Base-by-base conservation (phyloP, 2,797 vertebrate genomes). In the Telmatherina bonti region DNA sequence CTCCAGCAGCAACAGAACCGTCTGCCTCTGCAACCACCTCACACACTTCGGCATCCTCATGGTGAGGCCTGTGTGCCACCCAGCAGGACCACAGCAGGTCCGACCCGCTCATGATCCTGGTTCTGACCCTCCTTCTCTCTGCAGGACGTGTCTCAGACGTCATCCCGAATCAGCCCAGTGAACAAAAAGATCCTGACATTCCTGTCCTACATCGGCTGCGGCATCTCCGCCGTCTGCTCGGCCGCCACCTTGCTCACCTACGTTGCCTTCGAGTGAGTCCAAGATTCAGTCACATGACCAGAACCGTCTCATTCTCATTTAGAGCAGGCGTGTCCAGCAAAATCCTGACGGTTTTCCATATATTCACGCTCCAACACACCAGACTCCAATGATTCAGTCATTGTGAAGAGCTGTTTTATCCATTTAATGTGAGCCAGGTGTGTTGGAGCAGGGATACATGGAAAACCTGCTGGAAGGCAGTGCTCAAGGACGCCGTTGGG, bases 171-270 rank as follows among this genome's bases (percentile, higher is more conserved):
- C 0, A 94, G 97, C 64, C 6, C 76, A 1, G 73, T 82, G 81
- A 96, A 97, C 84, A 95, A 87, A 10, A 94, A 84, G 85, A 90
- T 95, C 36, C 95, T 99, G 62, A 99, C 97, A 60, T 98, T 98
- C 77, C 95, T 99, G 88, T 96, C 95, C 29, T 97, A 99, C 85
- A 92, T 98, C 10, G 97, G 98, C 60, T 99, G 97, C 75, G 97
- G 97, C 18, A 73, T 99, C 84, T 99, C 98, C 0, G 96, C 97
- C 56, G 94, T 99, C 89, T 99, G 96, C 87, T 97, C 96, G 4
- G 97, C 97, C 8, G 96, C 94, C 53, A 99, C 97, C 35, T 95
- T 99, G 71, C 93, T 99, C 71, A 99, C 98, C n/a, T 99, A 99
- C 62, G 91, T 98, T 70, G 96, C 97, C 26, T 99, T 99, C 76